Percentiles rank a stretch among this genome's conserved stretches.
phyloP scores from a whole-genome alignment of 1,140 invertebrate species.

The Drosophila guanche region DNA sequence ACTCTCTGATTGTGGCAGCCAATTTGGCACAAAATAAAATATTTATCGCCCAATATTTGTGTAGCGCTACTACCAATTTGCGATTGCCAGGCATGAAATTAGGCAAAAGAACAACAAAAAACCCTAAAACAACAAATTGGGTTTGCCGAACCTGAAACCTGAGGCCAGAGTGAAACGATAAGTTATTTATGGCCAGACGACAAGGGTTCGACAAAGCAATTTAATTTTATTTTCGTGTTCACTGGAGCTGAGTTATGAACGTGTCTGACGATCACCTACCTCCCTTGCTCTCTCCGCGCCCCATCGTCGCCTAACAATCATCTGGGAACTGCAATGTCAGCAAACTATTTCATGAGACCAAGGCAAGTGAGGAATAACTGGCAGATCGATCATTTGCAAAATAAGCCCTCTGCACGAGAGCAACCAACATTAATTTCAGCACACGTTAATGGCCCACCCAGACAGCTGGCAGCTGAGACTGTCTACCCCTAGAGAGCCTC shows the following conservation, averaged over 20 bases:
- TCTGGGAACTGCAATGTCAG: too few relatives aligned
- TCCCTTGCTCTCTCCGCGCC: slow-evolving; percentile 15
- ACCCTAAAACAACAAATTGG: not conserved
- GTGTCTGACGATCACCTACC: not conserved
- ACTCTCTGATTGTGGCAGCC: slow-evolving; percentile 20
- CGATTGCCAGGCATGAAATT: not conserved
- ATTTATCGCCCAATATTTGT: slow-evolving; percentile 43
- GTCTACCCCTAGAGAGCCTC: slow-evolving; percentile 12
- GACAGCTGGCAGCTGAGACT: slow-evolving; percentile 42
- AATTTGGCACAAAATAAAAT: slow-evolving; percentile 40
- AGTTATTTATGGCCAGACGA: slow-evolving; percentile 30
- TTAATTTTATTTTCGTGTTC: slow-evolving; percentile 29
- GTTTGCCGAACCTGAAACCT: not conserved
- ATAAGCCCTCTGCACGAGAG: too few relatives aligned
- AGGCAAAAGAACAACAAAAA: not conserved
- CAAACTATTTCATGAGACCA: too few relatives aligned
- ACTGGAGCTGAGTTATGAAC: slow-evolving; percentile 27
- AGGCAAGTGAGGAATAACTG: too few relatives aligned
- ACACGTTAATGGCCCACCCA: slow-evolving; percentile 16
- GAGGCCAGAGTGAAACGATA: slow-evolving; percentile 15
- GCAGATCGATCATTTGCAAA: too few relatives aligned
- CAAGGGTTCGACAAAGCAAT: slow-evolving; percentile 1
- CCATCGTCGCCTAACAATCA: slow-evolving; percentile 25
- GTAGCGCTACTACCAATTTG: slow-evolving; percentile 21
- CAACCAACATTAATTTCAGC: not conserved